These are phyloP conservation scores for Eospalax fontanierii DNA, from an alignment of 2,797 vertebrate genomes.

Conservation along the genomic window DNA sequence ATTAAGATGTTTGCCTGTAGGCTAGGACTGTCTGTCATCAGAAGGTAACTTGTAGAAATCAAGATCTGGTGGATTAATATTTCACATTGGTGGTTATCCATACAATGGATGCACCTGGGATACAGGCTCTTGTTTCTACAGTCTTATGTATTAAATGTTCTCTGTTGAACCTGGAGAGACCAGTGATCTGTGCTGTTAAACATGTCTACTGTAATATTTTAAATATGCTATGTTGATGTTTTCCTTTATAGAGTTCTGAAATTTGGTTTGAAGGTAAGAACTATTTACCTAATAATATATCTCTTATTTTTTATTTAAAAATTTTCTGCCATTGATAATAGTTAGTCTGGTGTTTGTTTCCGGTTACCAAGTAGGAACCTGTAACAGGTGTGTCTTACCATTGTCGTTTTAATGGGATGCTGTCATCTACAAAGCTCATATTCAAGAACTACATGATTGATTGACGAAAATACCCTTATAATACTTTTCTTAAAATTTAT, in stretches of 20 bases:
- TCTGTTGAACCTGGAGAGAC: not conserved
- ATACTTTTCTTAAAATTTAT: too few species aligned
- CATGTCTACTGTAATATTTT: not conserved
- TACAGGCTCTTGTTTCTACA: not conserved
- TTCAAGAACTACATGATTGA: not conserved
- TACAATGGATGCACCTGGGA: not conserved
- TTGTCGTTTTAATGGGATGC: not conserved
- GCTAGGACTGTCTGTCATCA: not conserved
- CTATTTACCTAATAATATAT: not conserved
- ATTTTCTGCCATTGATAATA: not conserved
- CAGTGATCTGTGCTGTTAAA: not conserved
- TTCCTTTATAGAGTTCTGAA: conserved; percentile 36
- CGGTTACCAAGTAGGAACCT: too few species aligned
- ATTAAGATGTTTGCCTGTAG: not conserved
- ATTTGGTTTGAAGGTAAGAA: conserved; percentile 13
- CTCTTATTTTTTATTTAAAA: not conserved
- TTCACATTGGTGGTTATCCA: not conserved
- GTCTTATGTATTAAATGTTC: not conserved
- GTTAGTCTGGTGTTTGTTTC: too few species aligned
- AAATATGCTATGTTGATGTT: not conserved
- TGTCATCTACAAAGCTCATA: not conserved
- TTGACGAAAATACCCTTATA: too few species aligned
- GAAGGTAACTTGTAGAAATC: not conserved
- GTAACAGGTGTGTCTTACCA: not conserved
- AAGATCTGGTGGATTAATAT: not conserved